Conservation (phyloP, 2,888 invertebrate genomes). For the Camptogramma bilineatum region DNA sequence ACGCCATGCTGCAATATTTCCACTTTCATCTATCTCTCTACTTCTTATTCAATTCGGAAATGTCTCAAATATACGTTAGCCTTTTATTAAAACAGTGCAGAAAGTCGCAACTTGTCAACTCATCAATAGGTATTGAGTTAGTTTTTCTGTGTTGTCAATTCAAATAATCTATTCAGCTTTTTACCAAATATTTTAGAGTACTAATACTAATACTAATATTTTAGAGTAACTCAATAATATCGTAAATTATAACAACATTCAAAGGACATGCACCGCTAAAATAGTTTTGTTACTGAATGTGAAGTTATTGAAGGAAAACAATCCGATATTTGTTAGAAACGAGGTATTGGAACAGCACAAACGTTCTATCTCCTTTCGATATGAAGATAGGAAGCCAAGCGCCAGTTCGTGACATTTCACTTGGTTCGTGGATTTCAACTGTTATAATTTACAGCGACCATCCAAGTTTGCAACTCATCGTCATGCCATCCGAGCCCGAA, state of each 20-base stretch:
- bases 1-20: constrained; percentile 34
- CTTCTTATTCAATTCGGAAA: constrained; percentile 22
- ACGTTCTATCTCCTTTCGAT: constrained; percentile 1
- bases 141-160: no score
- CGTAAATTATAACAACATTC: no score
- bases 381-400: constrained; percentile 31
- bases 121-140: no score
- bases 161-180: no score
- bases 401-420: constrained; percentile 59
- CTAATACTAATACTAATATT: no score
- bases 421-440: constrained; percentile 58
- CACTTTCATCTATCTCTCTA: constrained; percentile 37
- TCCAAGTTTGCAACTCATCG: constrained; percentile 45
- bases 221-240: no score
- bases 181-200: no score
- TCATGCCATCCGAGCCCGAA: constrained; percentile 32
- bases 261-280: no score
- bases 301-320: not conserved
- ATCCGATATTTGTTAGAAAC: not conserved
- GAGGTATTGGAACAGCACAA: not conserved
- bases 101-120: no score
- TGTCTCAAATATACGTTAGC: not conserved
- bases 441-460: constrained; percentile 53
- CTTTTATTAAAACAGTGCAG: not conserved
- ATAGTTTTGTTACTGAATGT: no score